phyloP scores from a whole-genome alignment of 2,113 vertebrate species.

The Sturnira hondurensis region DNA sequence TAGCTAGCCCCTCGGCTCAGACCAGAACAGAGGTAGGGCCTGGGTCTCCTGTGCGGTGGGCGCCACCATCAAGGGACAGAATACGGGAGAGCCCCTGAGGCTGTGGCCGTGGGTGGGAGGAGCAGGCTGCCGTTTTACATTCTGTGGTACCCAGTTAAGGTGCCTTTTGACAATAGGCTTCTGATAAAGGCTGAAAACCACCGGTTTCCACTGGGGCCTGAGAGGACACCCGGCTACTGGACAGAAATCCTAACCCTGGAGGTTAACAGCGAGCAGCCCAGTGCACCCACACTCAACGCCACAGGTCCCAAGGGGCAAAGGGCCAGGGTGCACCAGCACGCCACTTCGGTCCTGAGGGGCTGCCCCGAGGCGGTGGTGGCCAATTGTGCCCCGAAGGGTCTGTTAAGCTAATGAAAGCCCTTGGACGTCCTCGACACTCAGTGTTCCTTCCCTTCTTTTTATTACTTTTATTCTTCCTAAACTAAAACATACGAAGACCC shows the following conservation, averaged over 20 bases:
- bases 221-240: not conserved
- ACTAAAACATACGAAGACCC: not conserved
- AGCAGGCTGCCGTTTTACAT: not conserved
- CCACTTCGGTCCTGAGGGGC: not conserved
- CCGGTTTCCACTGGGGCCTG: not conserved
- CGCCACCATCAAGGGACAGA: accelerated
- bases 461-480: not conserved
- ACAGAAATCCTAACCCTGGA: not conserved
- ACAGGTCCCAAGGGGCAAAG: not conserved
- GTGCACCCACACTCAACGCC: accelerated
- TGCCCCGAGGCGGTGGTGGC: not conserved
- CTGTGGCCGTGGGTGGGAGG: accelerated
- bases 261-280: not conserved
- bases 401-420: not conserved
- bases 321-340: accelerated
- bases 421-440: not conserved
- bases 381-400: not conserved
- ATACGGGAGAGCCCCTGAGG: no score
- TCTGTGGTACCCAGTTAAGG: not conserved
- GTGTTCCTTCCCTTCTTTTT: not conserved
- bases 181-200: not conserved
- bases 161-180: not conserved
- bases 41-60: not conserved
- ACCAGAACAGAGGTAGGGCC: not conserved
- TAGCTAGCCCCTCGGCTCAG: not conserved